Evolutionary conservation across 2,113 vertebrate species (phyloP), one percentile per base, ranked within the genome.

Genomic region (Eubucco bourcierii): DNA sequence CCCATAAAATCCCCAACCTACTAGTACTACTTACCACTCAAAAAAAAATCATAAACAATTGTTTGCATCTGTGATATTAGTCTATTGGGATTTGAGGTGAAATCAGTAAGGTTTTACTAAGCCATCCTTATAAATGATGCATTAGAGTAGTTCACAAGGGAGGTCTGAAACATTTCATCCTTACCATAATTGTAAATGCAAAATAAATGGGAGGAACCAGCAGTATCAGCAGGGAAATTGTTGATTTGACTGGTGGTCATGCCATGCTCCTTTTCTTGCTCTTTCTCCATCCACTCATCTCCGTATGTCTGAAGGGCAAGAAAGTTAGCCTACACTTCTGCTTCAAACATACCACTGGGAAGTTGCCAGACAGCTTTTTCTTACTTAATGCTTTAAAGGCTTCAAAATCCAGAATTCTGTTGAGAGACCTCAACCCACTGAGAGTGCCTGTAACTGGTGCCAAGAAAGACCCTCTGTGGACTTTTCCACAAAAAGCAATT

Each of bases 51-150:
- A 58, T 52, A 82, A 70, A 76, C 91, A 76, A 81, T 16, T 10
- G 55, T 44, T 91, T 80, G 80, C 70, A 60, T 44, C 50, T 58
- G 29, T 83, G 58, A n/a, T 77, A 61, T 64, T 86, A 34, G 39
- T 78, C 29, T 28, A 55, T 33, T 33, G 64, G 64, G 73, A 72
- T 78, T 58, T 34, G 68, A 86, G 44, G 55, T 52, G 27, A 73
- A 90, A 88, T 75, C 68, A 84, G 29, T 86, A 47, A 75, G 31
- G n/a, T 81, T 90, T 88, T 86, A 72, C 66, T 71, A 72, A 84
- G 61, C 41, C 60, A 50, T n/a, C 58, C 70, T 86, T 81, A 53
- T 47, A 93, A 93, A 90, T 74, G n/a, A 67, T 50, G 9, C 37
- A 33, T 70, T 72, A 59, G 24, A 68, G 44, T 20, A 47, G 29